phyloP scores from a whole-genome alignment of 2,888 invertebrate genomes.

The Blomia tropicalis region DNA sequence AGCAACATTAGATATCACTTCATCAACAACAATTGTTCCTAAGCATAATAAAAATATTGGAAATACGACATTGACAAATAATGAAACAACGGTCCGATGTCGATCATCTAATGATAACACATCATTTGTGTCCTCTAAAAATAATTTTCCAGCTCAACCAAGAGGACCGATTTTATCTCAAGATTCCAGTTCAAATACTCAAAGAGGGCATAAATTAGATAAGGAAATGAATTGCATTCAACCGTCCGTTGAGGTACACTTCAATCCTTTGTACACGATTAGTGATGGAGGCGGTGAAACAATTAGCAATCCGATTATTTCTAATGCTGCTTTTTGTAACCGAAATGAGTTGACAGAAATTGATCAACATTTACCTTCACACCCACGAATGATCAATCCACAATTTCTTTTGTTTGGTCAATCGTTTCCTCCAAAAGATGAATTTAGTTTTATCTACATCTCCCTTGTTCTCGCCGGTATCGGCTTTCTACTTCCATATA shows the following conservation, averaged over 20 bases:
- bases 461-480: conserved; percentile 66
- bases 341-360: too few relatives aligned
- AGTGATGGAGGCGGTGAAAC: not conserved
- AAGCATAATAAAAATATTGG: too few relatives aligned
- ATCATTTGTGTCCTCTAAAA: not conserved
- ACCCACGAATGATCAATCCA: not conserved
- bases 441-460: conserved; percentile 52
- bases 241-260: not conserved
- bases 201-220: too few relatives aligned
- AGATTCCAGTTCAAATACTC: too few relatives aligned
- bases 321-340: not conserved
- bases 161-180: too few relatives aligned
- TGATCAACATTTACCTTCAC: not conserved
- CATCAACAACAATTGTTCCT: too few relatives aligned
- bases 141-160: too few relatives aligned
- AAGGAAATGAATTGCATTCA: too few relatives aligned
- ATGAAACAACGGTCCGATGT: too few relatives aligned
- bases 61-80: too few relatives aligned
- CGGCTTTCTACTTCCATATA: conserved; percentile 76
- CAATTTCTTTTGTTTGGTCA: not conserved
- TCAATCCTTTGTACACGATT: conserved; percentile 7
- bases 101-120: too few relatives aligned
- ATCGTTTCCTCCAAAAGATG: conserved; percentile 31
- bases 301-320: not conserved
- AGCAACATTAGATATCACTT: too few relatives aligned